Evolutionary conservation across 2,113 vertebrate species (phyloP).

Genomic region (Spea multiplicata): DNA sequence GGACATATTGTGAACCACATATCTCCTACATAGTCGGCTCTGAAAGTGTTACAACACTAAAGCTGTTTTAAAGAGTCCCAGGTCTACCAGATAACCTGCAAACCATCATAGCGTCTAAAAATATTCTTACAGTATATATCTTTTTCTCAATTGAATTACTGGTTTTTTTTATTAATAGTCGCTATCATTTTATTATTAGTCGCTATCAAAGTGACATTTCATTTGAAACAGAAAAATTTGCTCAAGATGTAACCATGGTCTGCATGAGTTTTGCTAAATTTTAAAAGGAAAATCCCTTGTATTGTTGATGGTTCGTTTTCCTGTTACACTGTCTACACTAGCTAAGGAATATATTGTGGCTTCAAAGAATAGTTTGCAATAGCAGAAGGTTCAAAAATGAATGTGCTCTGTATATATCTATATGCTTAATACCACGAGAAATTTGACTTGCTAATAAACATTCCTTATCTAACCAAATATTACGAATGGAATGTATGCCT

Average conservation of each 20-base stretch:
- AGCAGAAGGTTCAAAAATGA: slow-evolving; percentile 31
- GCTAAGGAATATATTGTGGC: slow-evolving; percentile 31
- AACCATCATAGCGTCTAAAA: no score
- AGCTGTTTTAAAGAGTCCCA: no score
- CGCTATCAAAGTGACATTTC: slow-evolving; percentile 18
- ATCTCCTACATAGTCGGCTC: no score
- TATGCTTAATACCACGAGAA: neutral
- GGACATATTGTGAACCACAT: no score
- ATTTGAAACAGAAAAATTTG: slow-evolving; percentile 34
- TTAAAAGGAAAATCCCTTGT: slow-evolving; percentile 45
- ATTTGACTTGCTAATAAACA: slow-evolving; percentile 31
- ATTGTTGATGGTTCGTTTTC: slow-evolving; percentile 39
- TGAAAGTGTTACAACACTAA: no score
- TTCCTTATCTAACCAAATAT: slow-evolving; percentile 31
- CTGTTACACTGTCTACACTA: slow-evolving; percentile 37
- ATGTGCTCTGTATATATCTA: slow-evolving; percentile 35
- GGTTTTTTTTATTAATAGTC: slow-evolving; percentile 12
- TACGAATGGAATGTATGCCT: neutral
- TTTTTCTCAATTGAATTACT: neutral
- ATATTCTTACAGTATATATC: neutral
- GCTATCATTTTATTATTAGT: slow-evolving; percentile 11
- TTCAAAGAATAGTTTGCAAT: slow-evolving; percentile 37
- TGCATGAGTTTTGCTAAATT: slow-evolving; percentile 12
- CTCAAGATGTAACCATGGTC: slow-evolving; percentile 15
- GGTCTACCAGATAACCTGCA: no score